Evolutionary conservation across 2,113 vertebrate species (phyloP).

Genomic region (Pelusios castaneus): DNA sequence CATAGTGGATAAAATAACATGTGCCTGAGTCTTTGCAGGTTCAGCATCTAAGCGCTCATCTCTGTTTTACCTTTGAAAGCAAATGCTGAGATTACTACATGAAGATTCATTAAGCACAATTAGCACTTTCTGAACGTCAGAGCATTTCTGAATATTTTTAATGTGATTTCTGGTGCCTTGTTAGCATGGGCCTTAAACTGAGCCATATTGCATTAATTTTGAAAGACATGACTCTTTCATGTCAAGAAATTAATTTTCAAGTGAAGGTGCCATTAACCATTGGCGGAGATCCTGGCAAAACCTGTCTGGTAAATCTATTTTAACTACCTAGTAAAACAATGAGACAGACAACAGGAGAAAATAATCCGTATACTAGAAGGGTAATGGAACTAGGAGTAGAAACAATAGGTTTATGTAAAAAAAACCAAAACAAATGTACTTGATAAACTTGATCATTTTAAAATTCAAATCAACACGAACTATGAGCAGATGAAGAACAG

Average conservation of each 20-base stretch:
- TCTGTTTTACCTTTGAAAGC: not conserved
- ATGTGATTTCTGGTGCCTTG: not conserved
- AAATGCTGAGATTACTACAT: not conserved
- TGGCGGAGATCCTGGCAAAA: not conserved
- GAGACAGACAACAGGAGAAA: not conserved
- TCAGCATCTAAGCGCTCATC: not conserved
- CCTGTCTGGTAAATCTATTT: not conserved
- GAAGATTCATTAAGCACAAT: not conserved
- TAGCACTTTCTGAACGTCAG: not conserved
- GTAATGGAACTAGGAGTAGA: not conserved
- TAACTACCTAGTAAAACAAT: not conserved
- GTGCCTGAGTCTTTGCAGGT: fast-evolving
- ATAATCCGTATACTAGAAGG: not conserved
- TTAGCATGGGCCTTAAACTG: not conserved
- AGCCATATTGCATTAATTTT: not conserved
- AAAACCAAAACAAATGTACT: not conserved
- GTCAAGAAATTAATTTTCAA: slow-evolving; percentile 7
- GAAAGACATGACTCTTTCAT: not conserved
- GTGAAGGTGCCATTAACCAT: not conserved
- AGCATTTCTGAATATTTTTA: not conserved
- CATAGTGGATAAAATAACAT: fast-evolving
- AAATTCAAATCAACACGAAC: not conserved
- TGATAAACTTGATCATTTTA: not conserved
- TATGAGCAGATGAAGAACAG: not conserved
- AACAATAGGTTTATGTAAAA: not conserved